A percentile compares a stretch with the other conserved stretches of the same genome.
These are phyloP conservation scores for Lepus europaeus DNA, from an alignment of 2,113 vertebrate species.

Conservation along the genomic window DNA sequence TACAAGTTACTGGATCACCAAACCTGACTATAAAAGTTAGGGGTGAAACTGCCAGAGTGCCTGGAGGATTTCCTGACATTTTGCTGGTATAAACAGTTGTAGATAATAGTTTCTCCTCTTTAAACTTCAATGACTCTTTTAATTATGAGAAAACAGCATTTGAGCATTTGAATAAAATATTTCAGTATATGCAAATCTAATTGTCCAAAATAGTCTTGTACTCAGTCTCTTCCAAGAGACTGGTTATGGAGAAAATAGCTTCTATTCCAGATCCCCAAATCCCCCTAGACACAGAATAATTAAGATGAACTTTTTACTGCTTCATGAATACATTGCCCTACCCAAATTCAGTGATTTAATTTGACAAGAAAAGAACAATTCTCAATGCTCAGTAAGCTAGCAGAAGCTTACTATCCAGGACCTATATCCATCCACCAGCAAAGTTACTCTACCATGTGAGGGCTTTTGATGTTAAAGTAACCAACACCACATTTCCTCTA, in stretches of 20 bases:
- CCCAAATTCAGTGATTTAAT: constrained; percentile 13
- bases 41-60: not conserved
- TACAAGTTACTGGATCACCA: not conserved
- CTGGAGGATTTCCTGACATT: not conserved
- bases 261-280: not conserved
- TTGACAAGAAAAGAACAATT: not conserved
- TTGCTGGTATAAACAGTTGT: not conserved
- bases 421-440: not conserved
- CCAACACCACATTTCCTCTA: not conserved
- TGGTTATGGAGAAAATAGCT: not conserved
- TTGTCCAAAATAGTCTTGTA: not conserved
- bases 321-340: not conserved
- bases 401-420: not conserved
- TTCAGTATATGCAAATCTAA: not conserved
- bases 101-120: constrained; percentile 20
- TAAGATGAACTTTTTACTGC: not conserved
- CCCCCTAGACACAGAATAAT: not conserved
- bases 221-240: not conserved
- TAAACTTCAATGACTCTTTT: not conserved
- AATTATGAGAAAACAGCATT: not conserved
- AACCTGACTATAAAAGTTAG: not conserved
- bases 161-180: constrained; percentile 29
- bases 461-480: not conserved
- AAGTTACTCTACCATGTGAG: not conserved
- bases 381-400: not conserved